Base-by-base conservation (phyloP, 2,113 vertebrate genomes). In the Onychostoma macrolepis region DNA sequence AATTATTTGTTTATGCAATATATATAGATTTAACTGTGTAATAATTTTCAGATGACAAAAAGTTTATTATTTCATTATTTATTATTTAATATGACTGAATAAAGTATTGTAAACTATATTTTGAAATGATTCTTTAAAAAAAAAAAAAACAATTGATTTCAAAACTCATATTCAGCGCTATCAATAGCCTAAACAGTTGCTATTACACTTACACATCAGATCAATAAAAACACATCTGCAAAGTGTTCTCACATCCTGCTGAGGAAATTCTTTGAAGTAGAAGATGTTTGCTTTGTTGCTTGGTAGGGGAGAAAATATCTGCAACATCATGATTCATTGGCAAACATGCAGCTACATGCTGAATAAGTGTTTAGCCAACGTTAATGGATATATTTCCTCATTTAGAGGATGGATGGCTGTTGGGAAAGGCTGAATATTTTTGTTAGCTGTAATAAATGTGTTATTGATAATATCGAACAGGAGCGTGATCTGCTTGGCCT, bases 301-400 rank as follows among this genome's bases (percentile, higher is more conserved):
- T 26, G 38, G 17, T 6, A 24, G 24, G 77, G 28, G 11, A 15
- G 80, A 9, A 33, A 21, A 63, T 61, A 87, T 87, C 56, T 83
- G 24, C 72, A 83, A 50, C 53, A 38, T 84, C 50, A 78, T 90
- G 86, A 88, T 65, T 89, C 87, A 86, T 87, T 63, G 84, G 85
- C 79, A 85, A 90, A 85, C 76, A 77, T 88, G 84, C 87, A 88
- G 53, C 84, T 83, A 56, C 53, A 30, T 81, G 43, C 43, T 56
- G 45, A 85, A 88, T 86, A 79, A 91, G 83, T 90, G 90, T 86
- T 86, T 87, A 89, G 84, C 79, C 72, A 81, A 83, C 13, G n/a
- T 38, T 50, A 58, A 85, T 76, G 71, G 85, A 87, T 67, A 92
- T 88, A 87, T 81, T 80, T 83, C 61, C 78, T 81, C 19, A 83